Evolutionary conservation across 1,140 invertebrate genomes (phyloP).

Genomic region (Bombus haemorrhoidalis): DNA sequence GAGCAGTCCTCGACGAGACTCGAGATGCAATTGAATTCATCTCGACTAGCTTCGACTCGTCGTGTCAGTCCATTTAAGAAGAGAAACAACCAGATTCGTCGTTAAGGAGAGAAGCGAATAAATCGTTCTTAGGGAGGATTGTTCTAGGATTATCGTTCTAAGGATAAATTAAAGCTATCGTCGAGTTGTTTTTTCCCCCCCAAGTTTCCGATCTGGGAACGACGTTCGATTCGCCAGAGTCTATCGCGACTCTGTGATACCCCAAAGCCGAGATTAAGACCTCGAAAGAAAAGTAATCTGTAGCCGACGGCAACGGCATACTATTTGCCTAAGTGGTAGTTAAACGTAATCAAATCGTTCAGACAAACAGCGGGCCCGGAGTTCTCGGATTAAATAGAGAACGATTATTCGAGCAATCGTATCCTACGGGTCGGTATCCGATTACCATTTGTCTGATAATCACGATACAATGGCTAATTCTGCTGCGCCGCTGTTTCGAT

Average conservation of each 20-base stretch:
- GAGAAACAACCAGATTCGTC: no score
- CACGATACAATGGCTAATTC: constrained; percentile 44
- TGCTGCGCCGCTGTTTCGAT: neutral
- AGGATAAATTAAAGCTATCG: no score
- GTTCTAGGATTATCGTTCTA: no score
- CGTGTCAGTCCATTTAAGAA: no score
- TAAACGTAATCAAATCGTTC: constrained; percentile 34
- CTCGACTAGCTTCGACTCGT: no score
- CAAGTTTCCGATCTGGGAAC: no score
- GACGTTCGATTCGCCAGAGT: no score
- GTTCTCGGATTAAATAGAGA: constrained; percentile 38
- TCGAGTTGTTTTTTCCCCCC: no score
- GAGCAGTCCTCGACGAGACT: neutral
- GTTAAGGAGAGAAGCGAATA: no score
- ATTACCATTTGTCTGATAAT: constrained; percentile 56
- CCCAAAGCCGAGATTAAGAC: no score
- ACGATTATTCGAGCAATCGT: constrained; percentile 42
- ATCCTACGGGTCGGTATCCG: constrained; percentile 30
- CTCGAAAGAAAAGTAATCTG: constrained; percentile 30
- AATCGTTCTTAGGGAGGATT: no score
- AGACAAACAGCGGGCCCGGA: neutral
- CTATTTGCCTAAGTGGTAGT: constrained; percentile 35
- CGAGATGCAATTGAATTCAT: constrained; percentile 3
- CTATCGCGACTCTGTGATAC: no score
- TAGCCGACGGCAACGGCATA: neutral